These are phyloP conservation scores for Vesta saturnalis DNA, from an alignment of 2,888 invertebrate genomes.

Conservation along the genomic window DNA sequence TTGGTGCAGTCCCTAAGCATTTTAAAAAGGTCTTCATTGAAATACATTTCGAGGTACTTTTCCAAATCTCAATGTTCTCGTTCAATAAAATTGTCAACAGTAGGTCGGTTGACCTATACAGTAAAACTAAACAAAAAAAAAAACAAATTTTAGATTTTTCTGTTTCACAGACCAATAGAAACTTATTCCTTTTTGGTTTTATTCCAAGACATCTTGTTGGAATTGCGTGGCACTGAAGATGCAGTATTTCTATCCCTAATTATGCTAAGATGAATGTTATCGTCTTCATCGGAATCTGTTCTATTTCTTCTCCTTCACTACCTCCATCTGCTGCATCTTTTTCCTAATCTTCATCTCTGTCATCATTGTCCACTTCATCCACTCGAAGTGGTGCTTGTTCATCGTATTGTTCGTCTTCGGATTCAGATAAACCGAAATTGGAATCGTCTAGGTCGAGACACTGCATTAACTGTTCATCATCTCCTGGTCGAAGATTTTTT, in stretches of 20 bases:
- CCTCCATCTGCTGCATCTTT: background rate
- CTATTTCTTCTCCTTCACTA: background rate
- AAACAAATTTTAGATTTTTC: background rate
- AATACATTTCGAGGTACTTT: constrained; percentile 17
- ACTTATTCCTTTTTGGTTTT: background rate
- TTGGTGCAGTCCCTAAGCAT: constrained; percentile 15
- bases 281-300: background rate
- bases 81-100: background rate
- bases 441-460: constrained; percentile 20
- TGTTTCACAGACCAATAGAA: background rate
- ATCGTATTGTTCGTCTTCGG: constrained; percentile 7
- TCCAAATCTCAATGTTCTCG: background rate
- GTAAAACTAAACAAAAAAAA: background rate
- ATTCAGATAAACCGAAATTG: constrained; percentile 12
- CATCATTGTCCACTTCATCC: constrained; percentile 5
- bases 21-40: constrained; percentile 19
- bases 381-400: background rate
- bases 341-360: background rate
- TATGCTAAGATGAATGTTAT: background rate
- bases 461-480: constrained; percentile 23
- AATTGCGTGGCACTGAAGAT: background rate
- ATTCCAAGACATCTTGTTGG: background rate
- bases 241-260: background rate
- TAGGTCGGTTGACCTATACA: background rate
- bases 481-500: constrained; percentile 17